Percentiles rank a stretch among this genome's conserved stretches.
phyloP scores from a whole-genome alignment of 2,797 vertebrate genomes.

The Pseudotriccus pelzelni region DNA sequence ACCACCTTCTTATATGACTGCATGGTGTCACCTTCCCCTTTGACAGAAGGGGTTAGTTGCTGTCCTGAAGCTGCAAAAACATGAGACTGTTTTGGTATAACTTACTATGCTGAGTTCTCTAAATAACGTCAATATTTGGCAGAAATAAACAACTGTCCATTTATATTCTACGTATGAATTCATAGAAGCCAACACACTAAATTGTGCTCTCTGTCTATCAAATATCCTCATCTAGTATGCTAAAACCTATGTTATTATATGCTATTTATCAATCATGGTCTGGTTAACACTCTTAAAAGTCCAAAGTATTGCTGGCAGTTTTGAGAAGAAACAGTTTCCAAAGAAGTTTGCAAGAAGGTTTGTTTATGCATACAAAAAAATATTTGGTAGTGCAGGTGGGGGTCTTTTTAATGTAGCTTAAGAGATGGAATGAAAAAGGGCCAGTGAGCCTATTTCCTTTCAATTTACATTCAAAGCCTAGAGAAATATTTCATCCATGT shows the following conservation, averaged over 20 bases:
- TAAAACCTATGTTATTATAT: not conserved
- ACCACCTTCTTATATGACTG: not conserved
- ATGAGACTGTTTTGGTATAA: not conserved
- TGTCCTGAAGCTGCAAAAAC: not conserved
- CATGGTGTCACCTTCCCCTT: not conserved
- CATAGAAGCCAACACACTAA: not conserved
- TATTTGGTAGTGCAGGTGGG: not conserved
- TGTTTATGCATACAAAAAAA: not conserved
- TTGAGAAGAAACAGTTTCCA: not conserved
- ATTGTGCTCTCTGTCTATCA: not conserved
- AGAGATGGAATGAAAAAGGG: not conserved
- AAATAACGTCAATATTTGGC: not conserved
- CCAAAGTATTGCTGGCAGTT: not conserved
- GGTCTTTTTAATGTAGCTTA: not conserved
- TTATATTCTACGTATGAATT: not conserved
- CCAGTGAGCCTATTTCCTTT: not conserved
- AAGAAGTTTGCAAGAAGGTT: not conserved
- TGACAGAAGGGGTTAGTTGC: not conserved
- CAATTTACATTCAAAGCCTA: constrained; percentile 36
- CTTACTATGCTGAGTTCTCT: not conserved
- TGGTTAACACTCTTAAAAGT: not conserved
- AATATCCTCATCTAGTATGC: not conserved
- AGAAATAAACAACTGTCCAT: not conserved
- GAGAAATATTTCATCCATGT: constrained; percentile 32
- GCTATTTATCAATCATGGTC: not conserved